Conservation (phyloP, 53 echinoderm and acorn worm genomes). For the Holothuria scabra region DNA sequence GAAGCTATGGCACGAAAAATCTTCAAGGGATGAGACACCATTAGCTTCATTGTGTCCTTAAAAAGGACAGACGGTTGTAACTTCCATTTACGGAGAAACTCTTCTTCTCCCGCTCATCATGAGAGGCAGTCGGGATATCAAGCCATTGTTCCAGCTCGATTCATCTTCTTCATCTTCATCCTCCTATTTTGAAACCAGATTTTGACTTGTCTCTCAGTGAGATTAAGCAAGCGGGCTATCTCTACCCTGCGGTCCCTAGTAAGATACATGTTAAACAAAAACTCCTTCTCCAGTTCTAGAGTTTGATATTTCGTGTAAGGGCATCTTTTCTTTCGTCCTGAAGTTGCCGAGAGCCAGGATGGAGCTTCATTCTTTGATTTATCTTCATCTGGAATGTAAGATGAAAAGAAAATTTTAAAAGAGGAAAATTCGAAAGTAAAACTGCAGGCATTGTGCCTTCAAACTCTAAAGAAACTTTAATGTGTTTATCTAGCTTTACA, state of each 20-base stretch:
- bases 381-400: slow-evolving; percentile 59
- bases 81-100: too few relatives aligned
- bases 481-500: too few relatives aligned
- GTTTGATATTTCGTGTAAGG: slow-evolving; percentile 98
- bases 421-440: too few relatives aligned
- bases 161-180: slow-evolving; percentile 98
- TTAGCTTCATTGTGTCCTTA: too few relatives aligned
- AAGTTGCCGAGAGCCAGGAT: slow-evolving; percentile 88
- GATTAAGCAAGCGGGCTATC: slow-evolving; percentile 84
- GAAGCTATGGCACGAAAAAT: too few relatives aligned
- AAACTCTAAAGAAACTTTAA: too few relatives aligned
- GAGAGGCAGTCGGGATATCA: neutral
- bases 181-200: slow-evolving; percentile 97
- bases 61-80: too few relatives aligned
- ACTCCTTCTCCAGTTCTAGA: slow-evolving; percentile 96
- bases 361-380: slow-evolving; percentile 74
- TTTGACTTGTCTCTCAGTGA: slow-evolving; percentile 97
- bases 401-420: too few relatives aligned
- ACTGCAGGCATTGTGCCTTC: too few relatives aligned
- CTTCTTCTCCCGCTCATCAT: too few relatives aligned
- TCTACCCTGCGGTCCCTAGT: slow-evolving; percentile 96
- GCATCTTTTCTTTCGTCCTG: slow-evolving; percentile 96
- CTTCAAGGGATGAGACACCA: too few relatives aligned
- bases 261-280: slow-evolving; percentile 98
- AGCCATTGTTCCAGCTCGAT: slow-evolving; percentile 68